Conservation (phyloP, 2,888 invertebrate species). For the Liposcelis brunnea region DNA sequence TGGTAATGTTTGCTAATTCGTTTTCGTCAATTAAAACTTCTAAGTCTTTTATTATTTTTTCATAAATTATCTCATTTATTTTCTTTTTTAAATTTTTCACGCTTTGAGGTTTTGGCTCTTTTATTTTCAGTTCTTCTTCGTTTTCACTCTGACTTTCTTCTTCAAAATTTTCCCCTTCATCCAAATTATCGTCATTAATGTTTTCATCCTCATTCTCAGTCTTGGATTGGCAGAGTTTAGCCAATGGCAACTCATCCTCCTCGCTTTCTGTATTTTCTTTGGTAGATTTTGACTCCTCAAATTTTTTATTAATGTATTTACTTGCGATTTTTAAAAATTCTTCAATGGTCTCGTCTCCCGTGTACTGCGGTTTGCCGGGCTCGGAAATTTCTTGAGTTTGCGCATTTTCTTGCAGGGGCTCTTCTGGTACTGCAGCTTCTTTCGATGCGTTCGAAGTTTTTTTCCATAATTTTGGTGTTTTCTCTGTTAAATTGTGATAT, state of each 20-base stretch:
- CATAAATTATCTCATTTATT: too few relatives aligned
- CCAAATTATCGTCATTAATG: background rate
- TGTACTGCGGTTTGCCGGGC: background rate
- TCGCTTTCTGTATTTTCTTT: too few relatives aligned
- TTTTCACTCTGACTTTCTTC: too few relatives aligned
- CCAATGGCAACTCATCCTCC: background rate
- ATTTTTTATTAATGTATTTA: background rate
- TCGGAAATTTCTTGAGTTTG: background rate
- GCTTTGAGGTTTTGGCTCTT: too few relatives aligned
- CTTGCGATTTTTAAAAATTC: background rate
- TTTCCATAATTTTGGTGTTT: background rate
- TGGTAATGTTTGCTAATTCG: background rate
- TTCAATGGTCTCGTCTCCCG: background rate
- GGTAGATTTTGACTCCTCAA: too few relatives aligned
- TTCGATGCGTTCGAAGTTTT: slow-evolving; percentile 13
- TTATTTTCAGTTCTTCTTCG: too few relatives aligned
- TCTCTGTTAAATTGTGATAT: background rate
- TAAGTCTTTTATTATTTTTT: too few relatives aligned
- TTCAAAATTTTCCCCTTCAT: background rate
- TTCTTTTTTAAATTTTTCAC: too few relatives aligned
- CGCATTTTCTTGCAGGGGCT: too few relatives aligned
- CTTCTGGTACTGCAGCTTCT: too few relatives aligned
- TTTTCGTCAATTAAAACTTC: too few relatives aligned
- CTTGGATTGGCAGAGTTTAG: background rate
- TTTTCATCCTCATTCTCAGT: background rate